These are phyloP conservation scores for Onychomys leucogaster DNA, from an alignment of 2,797 vertebrate species.

Conservation along the genomic window DNA sequence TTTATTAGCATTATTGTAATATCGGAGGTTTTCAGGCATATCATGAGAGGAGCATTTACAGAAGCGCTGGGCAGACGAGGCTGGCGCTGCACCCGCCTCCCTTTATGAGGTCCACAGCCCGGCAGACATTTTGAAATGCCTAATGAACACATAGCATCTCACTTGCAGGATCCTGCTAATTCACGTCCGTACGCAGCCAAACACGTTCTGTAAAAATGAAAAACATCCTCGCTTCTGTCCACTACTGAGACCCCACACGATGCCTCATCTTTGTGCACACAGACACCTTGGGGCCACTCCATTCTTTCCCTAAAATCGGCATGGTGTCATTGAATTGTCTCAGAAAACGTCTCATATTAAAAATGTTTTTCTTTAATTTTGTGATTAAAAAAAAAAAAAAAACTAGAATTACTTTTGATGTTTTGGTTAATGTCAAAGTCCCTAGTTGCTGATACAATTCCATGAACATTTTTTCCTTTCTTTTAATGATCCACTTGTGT, in stretches of 20 bases:
- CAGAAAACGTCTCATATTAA: not conserved
- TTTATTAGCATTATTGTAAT: constrained; percentile 81
- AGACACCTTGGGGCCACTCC: not conserved
- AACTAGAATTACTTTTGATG: constrained; percentile 27
- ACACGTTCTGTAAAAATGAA: not conserved
- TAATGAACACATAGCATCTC: constrained; percentile 66
- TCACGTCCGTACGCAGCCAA: not conserved
- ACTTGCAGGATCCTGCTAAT: not conserved
- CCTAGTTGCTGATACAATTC: constrained; percentile 51
- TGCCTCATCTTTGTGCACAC: not conserved
- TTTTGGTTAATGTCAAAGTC: constrained; percentile 39
- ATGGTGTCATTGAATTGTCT: constrained; percentile 21
- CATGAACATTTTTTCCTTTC: not conserved
- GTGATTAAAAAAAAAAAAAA: constrained; percentile 36
- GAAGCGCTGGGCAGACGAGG: constrained; percentile 57
- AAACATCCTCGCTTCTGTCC: not conserved
- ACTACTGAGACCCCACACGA: constrained; percentile 5
- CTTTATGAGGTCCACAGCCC: constrained; percentile 69
- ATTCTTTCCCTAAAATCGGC: constrained; percentile 47
- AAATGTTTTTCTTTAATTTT: constrained; percentile 41
- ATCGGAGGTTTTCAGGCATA: constrained; percentile 73
- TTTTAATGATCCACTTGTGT: not conserved
- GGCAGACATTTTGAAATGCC: constrained; percentile 74
- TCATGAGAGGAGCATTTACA: constrained; percentile 75
- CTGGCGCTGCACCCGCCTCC: constrained; percentile 21